Conservation (phyloP, 2,888 invertebrate species). For the Spialia ferax region DNA sequence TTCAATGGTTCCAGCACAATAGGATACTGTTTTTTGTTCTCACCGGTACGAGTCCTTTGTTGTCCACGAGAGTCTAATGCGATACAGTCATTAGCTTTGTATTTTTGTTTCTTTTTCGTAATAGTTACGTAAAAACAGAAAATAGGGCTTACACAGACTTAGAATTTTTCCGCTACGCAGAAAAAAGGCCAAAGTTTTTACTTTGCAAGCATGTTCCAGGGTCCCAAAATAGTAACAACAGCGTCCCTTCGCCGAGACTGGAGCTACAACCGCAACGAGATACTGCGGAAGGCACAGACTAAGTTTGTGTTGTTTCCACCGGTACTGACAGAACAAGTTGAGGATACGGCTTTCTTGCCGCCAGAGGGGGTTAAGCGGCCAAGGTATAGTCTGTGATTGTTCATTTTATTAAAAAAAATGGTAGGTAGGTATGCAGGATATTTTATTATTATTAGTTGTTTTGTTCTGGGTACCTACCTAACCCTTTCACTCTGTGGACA, state of each 20-base stretch:
- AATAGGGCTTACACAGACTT: too few species aligned
- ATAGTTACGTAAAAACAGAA: too few species aligned
- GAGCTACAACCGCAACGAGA: slow-evolving; percentile 55
- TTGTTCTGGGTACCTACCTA: too few species aligned
- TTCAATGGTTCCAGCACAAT: neutral
- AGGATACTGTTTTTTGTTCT: neutral
- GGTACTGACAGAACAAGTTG: slow-evolving; percentile 53
- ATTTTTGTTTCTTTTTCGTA: too few species aligned
- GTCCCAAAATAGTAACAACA: slow-evolving; percentile 54
- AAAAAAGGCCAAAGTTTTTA: too few species aligned
- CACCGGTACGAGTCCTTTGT: too few species aligned
- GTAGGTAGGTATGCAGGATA: too few species aligned
- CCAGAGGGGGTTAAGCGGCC: slow-evolving; percentile 60
- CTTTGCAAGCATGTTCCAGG: slow-evolving; percentile 48
- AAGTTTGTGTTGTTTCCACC: slow-evolving; percentile 66
- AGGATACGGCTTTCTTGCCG: slow-evolving; percentile 60
- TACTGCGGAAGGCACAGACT: slow-evolving; percentile 53
- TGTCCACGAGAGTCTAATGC: neutral
- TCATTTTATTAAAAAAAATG: too few species aligned
- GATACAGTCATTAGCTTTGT: neutral
- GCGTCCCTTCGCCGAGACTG: slow-evolving; percentile 56
- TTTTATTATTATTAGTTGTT: too few species aligned
- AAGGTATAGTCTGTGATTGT: too few species aligned
- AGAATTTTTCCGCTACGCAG: too few species aligned
- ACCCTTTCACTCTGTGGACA: too few species aligned